Evolutionary conservation across 2,113 vertebrate species (phyloP).

Genomic region (Psammodynastes pulverulentus): DNA sequence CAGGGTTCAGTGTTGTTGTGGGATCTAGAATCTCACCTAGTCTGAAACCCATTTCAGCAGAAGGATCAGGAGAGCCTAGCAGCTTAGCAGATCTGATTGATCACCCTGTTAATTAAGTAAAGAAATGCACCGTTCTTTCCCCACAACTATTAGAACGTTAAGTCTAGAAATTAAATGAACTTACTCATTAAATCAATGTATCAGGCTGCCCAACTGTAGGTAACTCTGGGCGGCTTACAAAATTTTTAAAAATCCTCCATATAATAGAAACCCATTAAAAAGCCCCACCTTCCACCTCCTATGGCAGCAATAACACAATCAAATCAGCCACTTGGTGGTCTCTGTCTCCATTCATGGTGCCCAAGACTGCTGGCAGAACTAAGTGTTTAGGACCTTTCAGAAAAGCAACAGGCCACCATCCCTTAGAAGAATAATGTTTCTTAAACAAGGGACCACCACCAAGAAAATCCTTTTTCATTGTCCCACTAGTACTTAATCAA

Average conservation of each 20-base stretch:
- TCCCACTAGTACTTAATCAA: neutral
- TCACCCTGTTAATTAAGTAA: neutral
- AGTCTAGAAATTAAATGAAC: neutral
- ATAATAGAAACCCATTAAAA: neutral
- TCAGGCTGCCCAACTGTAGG: neutral
- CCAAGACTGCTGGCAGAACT: neutral
- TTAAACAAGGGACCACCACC: neutral
- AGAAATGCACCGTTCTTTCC: neutral
- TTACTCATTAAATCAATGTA: neutral
- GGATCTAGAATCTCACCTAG: neutral
- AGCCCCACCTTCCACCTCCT: neutral
- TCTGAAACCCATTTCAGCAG: neutral
- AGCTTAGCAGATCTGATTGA: neutral
- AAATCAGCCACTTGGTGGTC: neutral
- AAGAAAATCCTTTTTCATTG: neutral
- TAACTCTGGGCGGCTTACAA: neutral
- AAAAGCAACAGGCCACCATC: neutral
- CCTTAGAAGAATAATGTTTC: too few relatives aligned
- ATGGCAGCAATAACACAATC: neutral
- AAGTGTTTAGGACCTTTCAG: neutral
- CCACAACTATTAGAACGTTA: neutral
- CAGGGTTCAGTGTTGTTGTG: neutral
- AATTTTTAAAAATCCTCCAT: neutral
- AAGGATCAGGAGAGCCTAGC: neutral
- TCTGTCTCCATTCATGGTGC: neutral